Evolutionary conservation across 1,140 invertebrate species (phyloP).

Genomic region (Caenorhabditis remanei): DNA sequence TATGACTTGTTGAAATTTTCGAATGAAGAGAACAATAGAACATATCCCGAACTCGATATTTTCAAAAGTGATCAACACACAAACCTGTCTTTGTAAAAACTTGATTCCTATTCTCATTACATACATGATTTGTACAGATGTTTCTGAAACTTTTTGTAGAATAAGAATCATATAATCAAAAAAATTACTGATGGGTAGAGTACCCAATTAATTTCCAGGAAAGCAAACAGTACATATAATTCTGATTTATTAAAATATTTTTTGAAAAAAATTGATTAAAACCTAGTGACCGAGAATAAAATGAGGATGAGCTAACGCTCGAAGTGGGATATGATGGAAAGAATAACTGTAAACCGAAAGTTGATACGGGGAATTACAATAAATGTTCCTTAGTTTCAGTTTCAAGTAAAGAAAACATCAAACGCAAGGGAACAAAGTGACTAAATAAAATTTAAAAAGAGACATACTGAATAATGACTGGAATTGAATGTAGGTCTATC

Average conservation of each 20-base stretch:
- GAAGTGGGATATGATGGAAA: too few species aligned
- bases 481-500: background rate
- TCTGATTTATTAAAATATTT: background rate
- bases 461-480: background rate
- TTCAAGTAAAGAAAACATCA: too few species aligned
- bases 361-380: too few species aligned
- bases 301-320: too few species aligned
- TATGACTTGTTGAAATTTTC: too few species aligned
- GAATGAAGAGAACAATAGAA: too few species aligned
- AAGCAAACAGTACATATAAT: background rate
- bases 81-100: constrained; percentile 1
- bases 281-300: background rate
- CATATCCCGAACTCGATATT: too few species aligned
- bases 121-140: constrained; percentile 31
- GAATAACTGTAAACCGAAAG: too few species aligned
- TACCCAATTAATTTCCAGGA: background rate
- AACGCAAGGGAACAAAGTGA: too few species aligned
- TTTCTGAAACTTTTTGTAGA: background rate
- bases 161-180: background rate
- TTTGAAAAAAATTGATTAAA: background rate
- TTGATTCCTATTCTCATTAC: constrained; percentile 36
- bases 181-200: constrained; percentile 8
- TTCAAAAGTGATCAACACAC: too few species aligned
- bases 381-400: too few species aligned
- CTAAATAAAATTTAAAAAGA: background rate